Percentiles rank a stretch among this genome's conserved stretches.
These are phyloP conservation scores for Limnothrissa miodon DNA, from an alignment of 2,113 vertebrate species.

Conservation along the genomic window DNA sequence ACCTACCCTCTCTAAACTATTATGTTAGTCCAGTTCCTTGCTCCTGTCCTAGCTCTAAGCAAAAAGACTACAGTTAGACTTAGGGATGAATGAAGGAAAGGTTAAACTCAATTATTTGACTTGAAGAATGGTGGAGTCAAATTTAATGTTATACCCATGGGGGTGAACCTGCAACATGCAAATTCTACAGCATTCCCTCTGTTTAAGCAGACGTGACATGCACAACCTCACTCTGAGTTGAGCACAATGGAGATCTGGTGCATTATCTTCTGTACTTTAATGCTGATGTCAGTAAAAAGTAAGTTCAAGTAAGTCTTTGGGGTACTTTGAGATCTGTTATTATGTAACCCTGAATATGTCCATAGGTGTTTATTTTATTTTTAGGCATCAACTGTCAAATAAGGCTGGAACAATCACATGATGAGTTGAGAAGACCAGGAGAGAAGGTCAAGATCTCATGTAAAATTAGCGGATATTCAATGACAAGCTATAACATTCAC, in stretches of 20 bases:
- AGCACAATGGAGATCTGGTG: background rate
- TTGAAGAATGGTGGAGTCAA: no score
- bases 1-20: no score
- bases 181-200: background rate
- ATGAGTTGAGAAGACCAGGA: conserved; percentile 25
- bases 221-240: background rate
- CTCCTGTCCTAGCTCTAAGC: no score
- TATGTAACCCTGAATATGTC: background rate
- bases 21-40: no score
- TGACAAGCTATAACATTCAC: conserved; percentile 13
- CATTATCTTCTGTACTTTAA: background rate
- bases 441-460: conserved; percentile 34
- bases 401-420: conserved; percentile 4
- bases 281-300: background rate
- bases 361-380: background rate
- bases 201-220: background rate
- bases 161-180: background rate
- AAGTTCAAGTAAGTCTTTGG: background rate
- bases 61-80: no score
- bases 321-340: background rate
- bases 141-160: no score
- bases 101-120: no score
- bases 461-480: conserved; percentile 15
- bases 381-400: background rate
- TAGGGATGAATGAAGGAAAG: no score